Evolutionary conservation across 2,113 vertebrate genomes (phyloP).

Genomic region (Panurus biarmicus): DNA sequence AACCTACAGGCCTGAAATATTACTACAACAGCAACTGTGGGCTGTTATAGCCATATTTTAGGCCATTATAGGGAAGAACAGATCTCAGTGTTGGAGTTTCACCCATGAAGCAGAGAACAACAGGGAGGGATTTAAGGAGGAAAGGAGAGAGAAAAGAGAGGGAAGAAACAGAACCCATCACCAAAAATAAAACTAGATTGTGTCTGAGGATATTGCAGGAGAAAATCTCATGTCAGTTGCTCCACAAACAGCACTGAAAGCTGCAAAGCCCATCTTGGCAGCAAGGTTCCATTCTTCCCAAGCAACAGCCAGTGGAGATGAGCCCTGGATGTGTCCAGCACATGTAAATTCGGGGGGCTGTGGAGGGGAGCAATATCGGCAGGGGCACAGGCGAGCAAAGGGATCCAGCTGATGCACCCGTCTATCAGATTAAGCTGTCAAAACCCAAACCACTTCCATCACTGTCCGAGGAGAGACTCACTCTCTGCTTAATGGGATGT

Average conservation of each 20-base stretch:
- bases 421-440: conserved; percentile 62
- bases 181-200: not conserved
- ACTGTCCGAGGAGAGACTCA: conserved; percentile 30
- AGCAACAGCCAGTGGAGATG: not conserved
- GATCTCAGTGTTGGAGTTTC: not conserved
- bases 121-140: not conserved
- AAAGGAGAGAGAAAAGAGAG: not conserved
- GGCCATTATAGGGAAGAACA: not conserved
- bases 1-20: not conserved
- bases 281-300: not conserved
- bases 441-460: conserved; percentile 59
- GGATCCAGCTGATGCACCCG: conserved; percentile 20
- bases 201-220: not conserved
- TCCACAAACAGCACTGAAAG: not conserved
- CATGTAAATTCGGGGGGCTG: not conserved
- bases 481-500: conserved; percentile 49
- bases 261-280: not conserved
- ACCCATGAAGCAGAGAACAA: not conserved
- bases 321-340: not conserved
- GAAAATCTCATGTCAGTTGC: not conserved
- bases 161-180: not conserved
- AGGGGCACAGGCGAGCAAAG: not conserved
- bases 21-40: not conserved
- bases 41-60: not conserved
- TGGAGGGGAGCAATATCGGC: not conserved